phyloP scores from a whole-genome alignment of 2,888 invertebrate genomes.

The Bombyx huttoni region DNA sequence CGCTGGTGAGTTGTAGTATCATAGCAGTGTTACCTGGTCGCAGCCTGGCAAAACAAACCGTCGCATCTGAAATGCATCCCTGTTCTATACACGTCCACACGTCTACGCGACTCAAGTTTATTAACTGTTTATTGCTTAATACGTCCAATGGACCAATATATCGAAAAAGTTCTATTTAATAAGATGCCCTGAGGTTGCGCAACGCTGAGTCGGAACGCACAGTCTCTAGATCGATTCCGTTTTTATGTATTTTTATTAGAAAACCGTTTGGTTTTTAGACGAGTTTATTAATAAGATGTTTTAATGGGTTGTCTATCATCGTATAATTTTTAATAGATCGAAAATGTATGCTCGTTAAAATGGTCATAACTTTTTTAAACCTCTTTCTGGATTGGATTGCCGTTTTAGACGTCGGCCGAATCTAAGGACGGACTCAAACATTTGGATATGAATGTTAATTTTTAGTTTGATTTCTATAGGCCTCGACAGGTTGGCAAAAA shows the following conservation, averaged over 20 bases:
- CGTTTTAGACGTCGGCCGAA: no score
- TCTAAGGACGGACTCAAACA: no score
- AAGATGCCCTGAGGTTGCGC: slow-evolving; percentile 3
- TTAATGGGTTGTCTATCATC: not conserved
- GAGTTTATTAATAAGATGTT: not conserved
- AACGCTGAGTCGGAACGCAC: not conserved
- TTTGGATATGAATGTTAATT: no score
- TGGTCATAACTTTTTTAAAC: not conserved
- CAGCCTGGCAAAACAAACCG: not conserved
- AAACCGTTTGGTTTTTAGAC: not conserved
- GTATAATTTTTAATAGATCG: not conserved
- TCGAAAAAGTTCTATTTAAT: slow-evolving; percentile 23
- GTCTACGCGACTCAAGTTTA: slow-evolving; percentile 32
- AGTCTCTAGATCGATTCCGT: not conserved
- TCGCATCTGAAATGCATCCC: not conserved
- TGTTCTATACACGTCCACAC: slow-evolving; percentile 3
- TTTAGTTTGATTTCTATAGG: no score
- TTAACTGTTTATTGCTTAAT: slow-evolving; percentile 66
- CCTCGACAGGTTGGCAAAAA: no score
- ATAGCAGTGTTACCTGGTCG: not conserved
- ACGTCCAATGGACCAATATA: slow-evolving; percentile 38
- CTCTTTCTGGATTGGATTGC: not conserved
- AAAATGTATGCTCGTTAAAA: not conserved
- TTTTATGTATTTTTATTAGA: not conserved
- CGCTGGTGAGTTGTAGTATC: no score